Evolutionary conservation across 2,797 vertebrate genomes (phyloP), one percentile per base, ranked within the genome.

Genomic region (Anniella stebbinsi): DNA sequence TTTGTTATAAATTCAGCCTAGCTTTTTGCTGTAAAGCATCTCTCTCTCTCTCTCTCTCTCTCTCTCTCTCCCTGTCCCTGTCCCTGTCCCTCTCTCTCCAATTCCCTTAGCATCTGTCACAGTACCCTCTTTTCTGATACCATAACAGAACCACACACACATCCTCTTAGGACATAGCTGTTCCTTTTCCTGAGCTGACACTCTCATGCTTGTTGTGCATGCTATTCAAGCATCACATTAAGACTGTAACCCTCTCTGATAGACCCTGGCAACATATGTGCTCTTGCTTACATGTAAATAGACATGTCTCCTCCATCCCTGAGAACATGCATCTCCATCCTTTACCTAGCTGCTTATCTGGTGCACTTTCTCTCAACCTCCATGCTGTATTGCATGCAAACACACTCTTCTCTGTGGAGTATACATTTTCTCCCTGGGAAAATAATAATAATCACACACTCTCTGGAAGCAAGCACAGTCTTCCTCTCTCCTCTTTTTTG

Each of bases 261-360:
- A 41, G 41, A 84, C 72, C 15, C 66, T 72, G 75, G n/a, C 38
- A 70, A 72, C 38, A 8, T 77, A 33, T 69, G 21, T 75, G 17
- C 75, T 90, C 75, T 63, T 88, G 80, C 38, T 90, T 76, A 57
- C 88, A 81, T 2, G 25, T 73, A 91, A 73, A 91, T 85, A 80
- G 89, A 33, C 85, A 94, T 60, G 77, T 89, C 90, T 91, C 63
- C 57, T 90, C 93, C 88, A 86, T 90, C 91, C 81, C 76, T 84
- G 57, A 72, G 86, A 80, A 45, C 69, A 67, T 75, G 41, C 57
- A 21, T 45, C 45, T 30, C 76, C 54, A 87, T 13, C 25, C 83
- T 91, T 90, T 89, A 91, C 84, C 80, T 87, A 73, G 82, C 91
- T 91, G 90, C 21, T 13, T 93, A 81, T 90, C 92, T 93, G 90